phyloP scores from a whole-genome alignment of 2,797 vertebrate genomes.

The Microctenopoma lineatum region DNA sequence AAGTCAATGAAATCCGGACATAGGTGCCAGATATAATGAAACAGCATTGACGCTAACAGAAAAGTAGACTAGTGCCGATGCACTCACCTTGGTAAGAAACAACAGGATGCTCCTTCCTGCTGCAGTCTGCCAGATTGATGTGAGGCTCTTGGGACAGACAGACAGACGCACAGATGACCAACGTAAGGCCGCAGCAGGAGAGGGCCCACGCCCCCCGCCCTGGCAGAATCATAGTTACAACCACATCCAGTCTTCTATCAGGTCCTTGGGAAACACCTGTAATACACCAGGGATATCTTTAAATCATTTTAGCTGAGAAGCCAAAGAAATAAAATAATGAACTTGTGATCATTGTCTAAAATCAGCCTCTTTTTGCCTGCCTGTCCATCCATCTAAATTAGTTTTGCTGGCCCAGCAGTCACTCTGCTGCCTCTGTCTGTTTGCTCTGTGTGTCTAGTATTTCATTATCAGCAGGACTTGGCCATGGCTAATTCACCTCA shows the following conservation, averaged over 20 bases:
- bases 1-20: no score
- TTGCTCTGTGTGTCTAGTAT: constrained; percentile 41
- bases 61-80: background rate
- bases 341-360: background rate
- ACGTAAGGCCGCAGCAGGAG: constrained; percentile 59
- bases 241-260: constrained; percentile 61
- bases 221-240: constrained; percentile 69
- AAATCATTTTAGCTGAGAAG: background rate
- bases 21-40: no score
- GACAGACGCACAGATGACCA: constrained; percentile 59
- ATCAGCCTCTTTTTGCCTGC: background rate
- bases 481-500: constrained; percentile 77
- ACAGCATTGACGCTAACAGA: no score
- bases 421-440: constrained; percentile 29
- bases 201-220: constrained; percentile 62
- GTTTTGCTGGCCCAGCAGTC: constrained; percentile 17
- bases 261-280: constrained; percentile 65
- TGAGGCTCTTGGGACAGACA: constrained; percentile 64
- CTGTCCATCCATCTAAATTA: constrained; percentile 36
- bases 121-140: constrained; percentile 65
- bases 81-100: constrained; percentile 65
- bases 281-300: background rate
- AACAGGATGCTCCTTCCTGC: constrained; percentile 71
- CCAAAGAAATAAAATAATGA: background rate
- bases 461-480: constrained; percentile 65